Conservation (phyloP, 2,113 vertebrate species). For the Ptilorrhoa leucosticta region DNA sequence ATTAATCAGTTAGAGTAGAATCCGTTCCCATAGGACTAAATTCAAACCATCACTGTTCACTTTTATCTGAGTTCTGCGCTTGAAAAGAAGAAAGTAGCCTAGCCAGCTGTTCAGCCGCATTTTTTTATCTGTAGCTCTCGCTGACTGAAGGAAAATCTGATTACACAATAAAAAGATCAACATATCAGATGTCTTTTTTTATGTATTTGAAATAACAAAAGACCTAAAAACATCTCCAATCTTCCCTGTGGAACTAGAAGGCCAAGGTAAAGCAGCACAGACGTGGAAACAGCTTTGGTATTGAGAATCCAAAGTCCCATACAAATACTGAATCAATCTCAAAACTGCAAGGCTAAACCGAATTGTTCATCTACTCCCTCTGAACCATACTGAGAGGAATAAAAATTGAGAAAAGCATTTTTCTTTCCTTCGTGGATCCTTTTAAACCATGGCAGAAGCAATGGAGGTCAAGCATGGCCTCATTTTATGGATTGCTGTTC, state of each 20-base stretch:
- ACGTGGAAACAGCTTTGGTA: background rate
- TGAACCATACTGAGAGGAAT: background rate
- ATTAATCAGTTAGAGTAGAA: conserved; percentile 1
- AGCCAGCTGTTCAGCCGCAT: background rate
- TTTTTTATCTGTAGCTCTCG: background rate
- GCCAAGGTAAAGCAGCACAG: background rate
- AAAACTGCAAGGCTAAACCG: background rate
- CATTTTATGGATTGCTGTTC: background rate
- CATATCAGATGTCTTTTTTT: background rate
- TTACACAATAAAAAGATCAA: background rate
- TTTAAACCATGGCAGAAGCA: background rate
- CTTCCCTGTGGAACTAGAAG: background rate
- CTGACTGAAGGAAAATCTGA: background rate
- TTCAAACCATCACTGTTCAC: background rate
- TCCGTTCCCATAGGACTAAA: background rate
- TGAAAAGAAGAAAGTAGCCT: background rate
- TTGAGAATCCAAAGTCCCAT: background rate
- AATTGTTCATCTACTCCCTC: background rate
- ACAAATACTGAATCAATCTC: background rate
- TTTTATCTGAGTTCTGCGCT: background rate
- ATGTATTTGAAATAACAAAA: background rate
- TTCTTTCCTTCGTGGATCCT: background rate
- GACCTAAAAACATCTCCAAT: background rate
- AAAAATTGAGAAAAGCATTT: background rate
- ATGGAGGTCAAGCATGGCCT: background rate